Evolutionary conservation across 2,797 vertebrate species (phyloP), one percentile per base, ranked within the genome.

Genomic region (Acipenser oxyrinchus): DNA sequence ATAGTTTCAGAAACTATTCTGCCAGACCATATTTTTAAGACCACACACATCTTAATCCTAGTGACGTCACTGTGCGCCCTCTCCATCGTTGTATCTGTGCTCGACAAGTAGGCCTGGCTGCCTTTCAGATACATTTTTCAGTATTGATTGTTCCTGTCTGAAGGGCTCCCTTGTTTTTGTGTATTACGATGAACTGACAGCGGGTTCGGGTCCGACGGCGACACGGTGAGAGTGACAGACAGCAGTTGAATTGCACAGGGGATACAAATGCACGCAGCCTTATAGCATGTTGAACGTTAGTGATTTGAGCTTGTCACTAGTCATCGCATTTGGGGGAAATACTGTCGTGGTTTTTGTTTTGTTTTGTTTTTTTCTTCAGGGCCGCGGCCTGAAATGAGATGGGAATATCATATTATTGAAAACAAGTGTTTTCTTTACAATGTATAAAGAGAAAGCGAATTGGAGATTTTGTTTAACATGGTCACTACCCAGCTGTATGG

Each of bases 121-220:
- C 10, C 1, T 49, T 37, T 66, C 59, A 50, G 64, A 53, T 37
- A 8, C 18, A 15, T 10, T 62, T 8, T 23, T 63, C 49, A 62
- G 62, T 60, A 12, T 64, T 69, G 72, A 76, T 65, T 82, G 49
- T 10, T 73, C 51, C 70, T 64, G 84, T 50, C 85, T 88, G 48
- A 23, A 37, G 37, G 68, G 48, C 66, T 5, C 63, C 66, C 70
- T 78, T 83, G 83, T 90, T 87, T n/a, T 87, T 72, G 81, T 78
- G 74, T 78, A 70, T 37, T 37, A 5, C 37, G 37, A 74, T 75
- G 75, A 74, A 69, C 69, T 68, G 70, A 73, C 69, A 49, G 13
- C 65, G 7, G 64, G 79, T 76, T 61, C 72, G 74, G 79, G 74
- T 69, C 78, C 72, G 72, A 76, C 81, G 66, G 74, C 60, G 68